Conservation (phyloP, 2,797 vertebrate species). For the Melanogrammus aeglefinus region DNA sequence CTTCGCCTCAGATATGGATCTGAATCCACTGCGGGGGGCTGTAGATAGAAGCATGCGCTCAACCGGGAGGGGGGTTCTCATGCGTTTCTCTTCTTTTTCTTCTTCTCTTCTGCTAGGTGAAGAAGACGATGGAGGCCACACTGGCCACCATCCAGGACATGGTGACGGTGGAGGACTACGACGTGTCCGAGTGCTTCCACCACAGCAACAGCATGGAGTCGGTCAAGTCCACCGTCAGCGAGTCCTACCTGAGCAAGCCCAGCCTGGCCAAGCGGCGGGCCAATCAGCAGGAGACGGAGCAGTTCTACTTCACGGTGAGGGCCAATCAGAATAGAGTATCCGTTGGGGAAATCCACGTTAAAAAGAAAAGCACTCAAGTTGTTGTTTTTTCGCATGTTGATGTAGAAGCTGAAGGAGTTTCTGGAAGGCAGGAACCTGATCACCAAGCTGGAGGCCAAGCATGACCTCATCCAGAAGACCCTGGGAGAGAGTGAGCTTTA, state of each 20-base stretch:
- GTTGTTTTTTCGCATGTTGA: slow-evolving; percentile 7
- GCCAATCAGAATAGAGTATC: not conserved
- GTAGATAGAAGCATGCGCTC: too few species aligned
- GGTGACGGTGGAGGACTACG: slow-evolving; percentile 95
- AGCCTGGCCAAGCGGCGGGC: slow-evolving; percentile 95
- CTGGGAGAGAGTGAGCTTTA: slow-evolving; percentile 93
- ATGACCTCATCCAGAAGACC: slow-evolving; percentile 94
- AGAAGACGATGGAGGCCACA: slow-evolving; percentile 98
- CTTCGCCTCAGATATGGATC: too few species aligned
- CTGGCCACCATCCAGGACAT: slow-evolving; percentile 98
- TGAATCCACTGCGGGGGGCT: too few species aligned
- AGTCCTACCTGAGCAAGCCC: slow-evolving; percentile 98
- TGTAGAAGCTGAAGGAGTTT: slow-evolving; percentile 98
- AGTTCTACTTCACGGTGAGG: slow-evolving; percentile 97
- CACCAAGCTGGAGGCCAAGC: slow-evolving; percentile 96
- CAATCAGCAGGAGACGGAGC: slow-evolving; percentile 98
- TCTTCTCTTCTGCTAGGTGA: slow-evolving; percentile 77
- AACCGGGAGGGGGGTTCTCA: too few species aligned
- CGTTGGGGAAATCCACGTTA: not conserved
- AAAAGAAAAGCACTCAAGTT: not conserved
- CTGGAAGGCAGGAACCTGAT: slow-evolving; percentile 97
- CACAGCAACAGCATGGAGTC: slow-evolving; percentile 99
- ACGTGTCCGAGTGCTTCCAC: slow-evolving; percentile 96
- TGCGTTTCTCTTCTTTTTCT: too few species aligned
- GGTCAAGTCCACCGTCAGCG: slow-evolving; percentile 92